phyloP scores from a whole-genome alignment of 2,797 vertebrate genomes.

The Enteromius treurensis region DNA sequence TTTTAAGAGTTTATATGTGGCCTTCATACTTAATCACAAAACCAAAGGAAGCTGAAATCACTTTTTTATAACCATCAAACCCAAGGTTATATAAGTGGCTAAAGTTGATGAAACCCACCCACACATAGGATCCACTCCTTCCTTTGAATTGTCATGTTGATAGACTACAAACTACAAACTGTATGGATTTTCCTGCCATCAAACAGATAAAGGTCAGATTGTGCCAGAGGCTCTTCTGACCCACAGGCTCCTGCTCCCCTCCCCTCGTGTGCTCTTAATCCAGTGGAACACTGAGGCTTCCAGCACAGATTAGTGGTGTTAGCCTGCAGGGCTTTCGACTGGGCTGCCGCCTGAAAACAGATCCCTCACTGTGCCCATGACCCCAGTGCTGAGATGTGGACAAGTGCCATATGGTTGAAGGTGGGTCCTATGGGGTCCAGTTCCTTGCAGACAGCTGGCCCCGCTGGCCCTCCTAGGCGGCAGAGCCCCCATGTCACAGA shows the following conservation, averaged over 20 bases:
- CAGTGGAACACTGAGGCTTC: slow-evolving; percentile 64
- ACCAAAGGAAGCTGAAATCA: background rate
- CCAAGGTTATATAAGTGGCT: background rate
- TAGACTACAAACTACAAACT: slow-evolving; percentile 11
- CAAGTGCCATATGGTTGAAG: slow-evolving; percentile 58
- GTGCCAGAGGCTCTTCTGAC: slow-evolving; percentile 41
- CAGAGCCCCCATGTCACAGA: slow-evolving; percentile 47
- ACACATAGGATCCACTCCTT: slow-evolving; percentile 3
- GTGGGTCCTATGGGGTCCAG: slow-evolving; percentile 64
- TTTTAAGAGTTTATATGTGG: background rate
- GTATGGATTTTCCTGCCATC: slow-evolving; percentile 36
- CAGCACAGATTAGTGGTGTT: slow-evolving; percentile 66
- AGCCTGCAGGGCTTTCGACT: slow-evolving; percentile 59
- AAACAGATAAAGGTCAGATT: slow-evolving; percentile 50
- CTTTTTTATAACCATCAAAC: background rate
- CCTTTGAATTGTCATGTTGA: slow-evolving; percentile 33
- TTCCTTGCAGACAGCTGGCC: slow-evolving; percentile 78
- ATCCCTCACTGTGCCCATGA: slow-evolving; percentile 68
- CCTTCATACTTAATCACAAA: background rate
- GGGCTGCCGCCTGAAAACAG: slow-evolving; percentile 66
- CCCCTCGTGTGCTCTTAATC: slow-evolving; percentile 69
- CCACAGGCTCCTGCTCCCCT: slow-evolving; percentile 30
- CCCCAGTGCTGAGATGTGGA: slow-evolving; percentile 69
- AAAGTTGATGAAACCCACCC: slow-evolving; percentile 19
- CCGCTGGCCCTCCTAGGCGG: slow-evolving; percentile 44